Evolutionary conservation across 2,113 vertebrate genomes (phyloP).

Genomic region (Piprites chloris): DNA sequence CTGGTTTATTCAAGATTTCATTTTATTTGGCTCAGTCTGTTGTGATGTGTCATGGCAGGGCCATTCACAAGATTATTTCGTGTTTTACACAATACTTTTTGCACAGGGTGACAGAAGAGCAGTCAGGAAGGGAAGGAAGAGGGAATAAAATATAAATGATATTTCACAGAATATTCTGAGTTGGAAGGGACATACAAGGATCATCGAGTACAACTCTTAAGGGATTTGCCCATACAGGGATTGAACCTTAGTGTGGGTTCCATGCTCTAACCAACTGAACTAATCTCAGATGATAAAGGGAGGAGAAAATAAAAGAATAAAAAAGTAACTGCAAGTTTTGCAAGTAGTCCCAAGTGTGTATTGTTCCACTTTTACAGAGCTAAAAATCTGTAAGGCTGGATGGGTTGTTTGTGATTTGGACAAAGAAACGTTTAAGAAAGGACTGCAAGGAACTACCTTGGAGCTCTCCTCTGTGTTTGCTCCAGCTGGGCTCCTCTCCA

Average conservation of each 20-base stretch:
- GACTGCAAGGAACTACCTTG: not conserved
- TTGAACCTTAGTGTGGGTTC: not conserved
- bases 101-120: not conserved
- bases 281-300: not conserved
- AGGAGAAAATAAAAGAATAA: not conserved
- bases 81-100: not conserved
- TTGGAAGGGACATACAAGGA: not conserved
- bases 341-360: not conserved
- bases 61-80: rapidly evolving
- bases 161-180: not conserved
- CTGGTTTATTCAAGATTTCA: not conserved
- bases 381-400: not conserved
- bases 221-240: not conserved
- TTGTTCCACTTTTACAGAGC: not conserved
- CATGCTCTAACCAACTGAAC: not conserved
- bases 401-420: not conserved
- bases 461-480: rapidly evolving
- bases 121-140: not conserved
- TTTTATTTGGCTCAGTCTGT: not conserved
- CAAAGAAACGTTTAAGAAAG: not conserved
- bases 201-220: not conserved
- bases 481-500: rapidly evolving
- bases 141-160: not conserved
- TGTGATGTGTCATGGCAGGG: not conserved
- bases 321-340: not conserved